These are phyloP conservation scores for Centroberyx gerrardi DNA, from an alignment of 2,797 vertebrate species.

Conservation along the genomic window DNA sequence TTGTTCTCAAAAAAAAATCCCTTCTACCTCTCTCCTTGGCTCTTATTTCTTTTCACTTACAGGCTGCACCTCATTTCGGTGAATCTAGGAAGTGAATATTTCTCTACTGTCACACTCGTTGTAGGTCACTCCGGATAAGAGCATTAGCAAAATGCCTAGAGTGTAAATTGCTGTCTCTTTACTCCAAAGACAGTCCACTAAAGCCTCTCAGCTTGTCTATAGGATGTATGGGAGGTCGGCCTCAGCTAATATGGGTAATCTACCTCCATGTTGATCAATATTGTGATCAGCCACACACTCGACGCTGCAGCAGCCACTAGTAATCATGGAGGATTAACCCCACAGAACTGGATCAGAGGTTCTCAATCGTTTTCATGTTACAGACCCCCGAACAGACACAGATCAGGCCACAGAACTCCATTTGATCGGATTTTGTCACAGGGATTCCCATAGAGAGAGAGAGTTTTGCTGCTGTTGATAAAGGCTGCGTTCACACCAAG, in stretches of 20 bases:
- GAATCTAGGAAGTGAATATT: neutral
- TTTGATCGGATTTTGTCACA: too few species aligned
- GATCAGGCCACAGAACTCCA: too few species aligned
- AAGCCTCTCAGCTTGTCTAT: neutral
- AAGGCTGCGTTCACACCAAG: too few species aligned
- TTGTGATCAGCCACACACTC: neutral
- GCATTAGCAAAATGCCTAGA: too few species aligned
- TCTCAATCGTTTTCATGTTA: too few species aligned
- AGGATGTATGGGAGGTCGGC: neutral
- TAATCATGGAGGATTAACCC: too few species aligned
- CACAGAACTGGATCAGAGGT: too few species aligned
- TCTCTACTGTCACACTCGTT: neutral
- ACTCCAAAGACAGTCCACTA: neutral
- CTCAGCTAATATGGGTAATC: neutral
- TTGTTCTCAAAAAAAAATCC: constrained; percentile 2
- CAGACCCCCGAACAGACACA: too few species aligned
- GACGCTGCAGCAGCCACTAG: neutral
- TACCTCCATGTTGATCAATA: neutral
- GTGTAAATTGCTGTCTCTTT: neutral
- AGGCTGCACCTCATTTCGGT: neutral
- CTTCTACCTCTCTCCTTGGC: neutral
- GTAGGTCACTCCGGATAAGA: neutral
- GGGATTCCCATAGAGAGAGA: too few species aligned
- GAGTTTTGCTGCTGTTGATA: too few species aligned
- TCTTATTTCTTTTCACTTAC: neutral